phyloP scores from a whole-genome alignment of 2,113 vertebrate species.

The Montifringilla adamsi region DNA sequence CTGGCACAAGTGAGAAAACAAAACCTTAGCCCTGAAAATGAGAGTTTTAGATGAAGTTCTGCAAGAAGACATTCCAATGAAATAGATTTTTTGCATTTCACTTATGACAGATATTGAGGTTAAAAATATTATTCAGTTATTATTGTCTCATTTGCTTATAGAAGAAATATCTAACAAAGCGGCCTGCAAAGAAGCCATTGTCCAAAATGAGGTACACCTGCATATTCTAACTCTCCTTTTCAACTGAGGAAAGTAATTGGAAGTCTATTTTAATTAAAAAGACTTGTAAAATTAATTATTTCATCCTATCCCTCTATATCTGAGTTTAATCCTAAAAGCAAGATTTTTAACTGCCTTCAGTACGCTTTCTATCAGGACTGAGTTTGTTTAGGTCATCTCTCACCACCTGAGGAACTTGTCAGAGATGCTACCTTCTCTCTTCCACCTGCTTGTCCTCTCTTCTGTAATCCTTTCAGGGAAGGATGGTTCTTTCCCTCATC shows the following conservation, averaged over 20 bases:
- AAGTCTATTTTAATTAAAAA: conserved; percentile 17
- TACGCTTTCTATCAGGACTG: neutral
- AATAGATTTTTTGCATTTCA: neutral
- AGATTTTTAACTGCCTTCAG: neutral
- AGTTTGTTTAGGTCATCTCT: neutral
- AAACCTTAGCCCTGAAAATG: neutral
- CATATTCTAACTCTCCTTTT: neutral
- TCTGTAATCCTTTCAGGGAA: neutral
- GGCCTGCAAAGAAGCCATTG: neutral
- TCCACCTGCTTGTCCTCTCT: neutral
- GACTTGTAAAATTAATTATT: neutral
- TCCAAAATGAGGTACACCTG: neutral
- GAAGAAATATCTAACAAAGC: neutral
- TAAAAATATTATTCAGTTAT: neutral
- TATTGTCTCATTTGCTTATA: neutral
- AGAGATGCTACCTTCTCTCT: neutral
- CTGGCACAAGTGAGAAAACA: neutral
- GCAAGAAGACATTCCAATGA: neutral
- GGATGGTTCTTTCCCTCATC: neutral
- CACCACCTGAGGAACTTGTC: neutral
- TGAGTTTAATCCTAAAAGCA: neutral
- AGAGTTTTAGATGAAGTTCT: neutral
- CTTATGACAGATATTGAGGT: neutral
- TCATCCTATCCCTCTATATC: neutral
- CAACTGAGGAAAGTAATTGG: neutral